Conservation (phyloP, 2,888 invertebrate genomes). For the Mimumesa dahlbomi region DNA sequence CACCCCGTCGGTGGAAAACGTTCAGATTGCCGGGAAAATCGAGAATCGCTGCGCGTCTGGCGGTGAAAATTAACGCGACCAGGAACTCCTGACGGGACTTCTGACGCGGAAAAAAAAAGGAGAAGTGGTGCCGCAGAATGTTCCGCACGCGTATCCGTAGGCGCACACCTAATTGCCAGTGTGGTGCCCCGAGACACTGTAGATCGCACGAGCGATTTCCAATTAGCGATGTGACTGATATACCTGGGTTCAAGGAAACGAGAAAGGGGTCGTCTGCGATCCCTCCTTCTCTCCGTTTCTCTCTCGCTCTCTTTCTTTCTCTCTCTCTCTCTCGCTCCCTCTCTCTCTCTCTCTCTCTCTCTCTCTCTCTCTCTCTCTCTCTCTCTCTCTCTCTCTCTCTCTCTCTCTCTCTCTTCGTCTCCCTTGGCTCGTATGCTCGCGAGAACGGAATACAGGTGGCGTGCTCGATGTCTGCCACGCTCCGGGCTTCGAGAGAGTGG, state of each 20-base stretch:
- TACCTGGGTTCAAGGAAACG: constrained; percentile 60
- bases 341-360: not conserved
- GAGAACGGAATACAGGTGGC: constrained; percentile 49
- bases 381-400: constrained; percentile 20
- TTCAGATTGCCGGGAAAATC: no score
- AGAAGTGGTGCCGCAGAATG: constrained; percentile 36
- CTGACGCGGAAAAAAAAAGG: constrained; percentile 5
- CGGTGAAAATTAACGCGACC: not conserved
- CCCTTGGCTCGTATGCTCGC: no score
- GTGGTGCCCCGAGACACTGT: constrained; percentile 50
- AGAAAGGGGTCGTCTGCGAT: constrained; percentile 46
- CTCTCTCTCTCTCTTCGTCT: constrained; percentile 7
- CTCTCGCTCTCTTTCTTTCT: not conserved
- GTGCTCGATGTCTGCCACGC: constrained; percentile 40
- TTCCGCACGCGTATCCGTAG: constrained; percentile 30
- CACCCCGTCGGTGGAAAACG: no score
- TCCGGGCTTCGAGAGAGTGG: constrained; percentile 13
- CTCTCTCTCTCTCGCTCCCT: not conserved
- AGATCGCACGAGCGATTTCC: constrained; percentile 63
- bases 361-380: constrained; percentile 17
- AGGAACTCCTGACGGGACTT: no score
- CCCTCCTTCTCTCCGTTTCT: no score
- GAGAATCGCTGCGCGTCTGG: not conserved
- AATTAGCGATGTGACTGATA: constrained; percentile 66
- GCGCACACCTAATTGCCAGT: constrained; percentile 55